Percentiles rank a stretch among this genome's conserved stretches.
phyloP scores from a whole-genome alignment of 2,888 invertebrate species.

The Phoronis australis region DNA sequence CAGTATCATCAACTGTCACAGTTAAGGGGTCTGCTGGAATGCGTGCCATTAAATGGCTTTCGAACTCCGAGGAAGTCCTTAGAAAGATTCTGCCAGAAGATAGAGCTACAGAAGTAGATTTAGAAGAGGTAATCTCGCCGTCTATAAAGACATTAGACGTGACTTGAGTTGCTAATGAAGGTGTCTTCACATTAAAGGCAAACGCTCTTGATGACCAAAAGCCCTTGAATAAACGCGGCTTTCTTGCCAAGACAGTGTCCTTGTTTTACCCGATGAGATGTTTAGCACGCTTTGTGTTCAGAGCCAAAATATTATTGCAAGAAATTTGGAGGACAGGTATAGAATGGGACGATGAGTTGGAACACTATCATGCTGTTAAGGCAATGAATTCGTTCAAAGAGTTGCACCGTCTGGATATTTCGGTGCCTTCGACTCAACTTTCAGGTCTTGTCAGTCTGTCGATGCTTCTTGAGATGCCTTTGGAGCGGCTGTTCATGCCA shows the following conservation, averaged over 20 bases:
- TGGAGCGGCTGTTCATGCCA: slow-evolving; percentile 1
- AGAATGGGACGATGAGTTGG: slow-evolving; percentile 1
- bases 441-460: neutral
- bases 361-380: neutral
- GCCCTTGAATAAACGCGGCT: too few relatives aligned
- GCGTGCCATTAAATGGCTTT: slow-evolving; percentile 5
- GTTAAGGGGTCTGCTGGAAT: slow-evolving; percentile 8
- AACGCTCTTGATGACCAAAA: too few relatives aligned
- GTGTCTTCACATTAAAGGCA: too few relatives aligned
- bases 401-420: too few relatives aligned
- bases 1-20: slow-evolving; percentile 6
- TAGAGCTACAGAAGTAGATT: too few relatives aligned
- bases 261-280: neutral
- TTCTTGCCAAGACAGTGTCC: too few relatives aligned
- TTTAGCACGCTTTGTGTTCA: neutral
- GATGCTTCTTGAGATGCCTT: slow-evolving; percentile 5
- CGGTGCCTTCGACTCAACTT: slow-evolving; percentile 1
- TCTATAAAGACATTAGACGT: too few relatives aligned
- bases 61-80: slow-evolving; percentile 4
- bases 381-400: too few relatives aligned
- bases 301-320: slow-evolving; percentile 3
- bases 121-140: too few relatives aligned
- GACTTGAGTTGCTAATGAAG: too few relatives aligned
- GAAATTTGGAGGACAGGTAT: neutral
- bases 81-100: too few relatives aligned